Percentiles rank a stretch among this genome's conserved stretches.
These are phyloP conservation scores for Monodelphis domestica DNA, from an alignment of 2,797 vertebrate species.

Conservation along the genomic window DNA sequence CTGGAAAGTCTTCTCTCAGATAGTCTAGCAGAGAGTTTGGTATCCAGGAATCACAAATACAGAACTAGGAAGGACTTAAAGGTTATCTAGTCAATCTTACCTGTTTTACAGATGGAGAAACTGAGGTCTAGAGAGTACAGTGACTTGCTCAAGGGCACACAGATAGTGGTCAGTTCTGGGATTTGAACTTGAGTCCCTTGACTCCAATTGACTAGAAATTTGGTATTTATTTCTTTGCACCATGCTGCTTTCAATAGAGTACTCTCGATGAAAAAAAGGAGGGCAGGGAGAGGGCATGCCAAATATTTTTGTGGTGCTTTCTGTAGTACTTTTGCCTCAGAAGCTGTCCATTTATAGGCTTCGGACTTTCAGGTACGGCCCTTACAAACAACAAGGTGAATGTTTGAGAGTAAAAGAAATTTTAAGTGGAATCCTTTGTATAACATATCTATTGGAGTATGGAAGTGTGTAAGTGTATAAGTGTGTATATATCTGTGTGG, in stretches of 20 bases:
- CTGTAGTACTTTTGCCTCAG: not conserved
- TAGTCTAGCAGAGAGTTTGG: not conserved
- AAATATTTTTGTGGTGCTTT: not conserved
- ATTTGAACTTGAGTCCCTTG: no score
- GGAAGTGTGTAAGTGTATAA: not conserved
- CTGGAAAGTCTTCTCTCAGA: not conserved
- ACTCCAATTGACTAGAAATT: not conserved
- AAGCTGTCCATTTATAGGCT: not conserved
- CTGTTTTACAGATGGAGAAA: not conserved
- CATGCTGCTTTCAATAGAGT: not conserved
- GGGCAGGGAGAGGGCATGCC: no score
- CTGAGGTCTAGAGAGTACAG: not conserved
- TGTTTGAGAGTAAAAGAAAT: not conserved
- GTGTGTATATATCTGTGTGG: not conserved
- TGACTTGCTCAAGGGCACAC: not conserved
- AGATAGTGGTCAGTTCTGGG: not conserved
- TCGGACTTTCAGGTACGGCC: not conserved
- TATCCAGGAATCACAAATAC: not conserved
- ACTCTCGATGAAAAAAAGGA: not conserved
- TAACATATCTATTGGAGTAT: not conserved
- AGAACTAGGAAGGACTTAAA: not conserved
- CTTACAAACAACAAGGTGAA: accelerated
- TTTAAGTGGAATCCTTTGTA: not conserved
- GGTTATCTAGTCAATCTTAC: not conserved
- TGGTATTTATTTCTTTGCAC: not conserved